phyloP scores from a whole-genome alignment of 2,797 vertebrate species.

The Scolopax bukidnonensis region DNA sequence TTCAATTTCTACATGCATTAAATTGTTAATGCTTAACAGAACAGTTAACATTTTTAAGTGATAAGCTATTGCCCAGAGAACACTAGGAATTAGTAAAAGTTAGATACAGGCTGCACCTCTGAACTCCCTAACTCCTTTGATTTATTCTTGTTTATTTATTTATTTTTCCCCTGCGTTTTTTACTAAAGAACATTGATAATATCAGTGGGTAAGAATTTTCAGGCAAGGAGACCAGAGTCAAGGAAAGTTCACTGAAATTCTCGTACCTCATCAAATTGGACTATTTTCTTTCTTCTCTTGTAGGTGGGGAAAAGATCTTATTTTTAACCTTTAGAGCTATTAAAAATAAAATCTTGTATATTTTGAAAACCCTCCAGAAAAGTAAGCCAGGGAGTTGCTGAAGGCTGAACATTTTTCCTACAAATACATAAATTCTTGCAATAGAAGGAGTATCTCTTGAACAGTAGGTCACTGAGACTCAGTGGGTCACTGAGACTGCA shows the following conservation, averaged over 20 bases:
- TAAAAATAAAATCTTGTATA: background rate
- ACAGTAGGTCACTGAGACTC: too few relatives aligned
- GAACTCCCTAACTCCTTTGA: background rate
- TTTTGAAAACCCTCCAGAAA: background rate
- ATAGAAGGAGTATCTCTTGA: background rate
- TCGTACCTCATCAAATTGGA: background rate
- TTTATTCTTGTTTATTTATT: background rate
- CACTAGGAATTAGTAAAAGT: background rate
- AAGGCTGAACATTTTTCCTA: background rate
- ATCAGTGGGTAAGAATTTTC: background rate
- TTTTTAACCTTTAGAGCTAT: background rate
- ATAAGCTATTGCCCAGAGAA: background rate
- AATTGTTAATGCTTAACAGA: constrained; percentile 27
- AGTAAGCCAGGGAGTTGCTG: background rate
- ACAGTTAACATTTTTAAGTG: background rate
- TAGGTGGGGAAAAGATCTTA: background rate
- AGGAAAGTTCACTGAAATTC: background rate
- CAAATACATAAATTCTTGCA: background rate
- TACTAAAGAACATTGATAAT: background rate
- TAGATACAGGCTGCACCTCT: background rate
- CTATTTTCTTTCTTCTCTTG: background rate
- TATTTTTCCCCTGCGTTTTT: accelerated
- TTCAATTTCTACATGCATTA: background rate
- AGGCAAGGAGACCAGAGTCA: background rate
- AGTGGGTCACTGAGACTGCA: background rate